Conservation (phyloP, 2,113 vertebrate genomes). For the Brevimyrus niger region DNA sequence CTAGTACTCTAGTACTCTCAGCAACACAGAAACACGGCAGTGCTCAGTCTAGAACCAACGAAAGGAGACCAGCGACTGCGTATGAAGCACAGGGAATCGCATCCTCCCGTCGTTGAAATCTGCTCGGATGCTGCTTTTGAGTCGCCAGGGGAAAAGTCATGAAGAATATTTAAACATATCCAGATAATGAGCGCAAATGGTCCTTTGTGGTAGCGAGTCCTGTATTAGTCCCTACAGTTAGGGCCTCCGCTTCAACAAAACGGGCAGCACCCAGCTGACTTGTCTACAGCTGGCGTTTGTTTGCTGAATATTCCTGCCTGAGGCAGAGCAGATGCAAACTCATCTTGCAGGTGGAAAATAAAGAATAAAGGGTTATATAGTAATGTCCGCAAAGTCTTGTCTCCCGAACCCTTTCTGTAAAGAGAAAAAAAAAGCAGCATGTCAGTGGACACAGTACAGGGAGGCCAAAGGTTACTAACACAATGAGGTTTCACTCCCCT, state of each 20-base stretch:
- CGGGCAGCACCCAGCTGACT: not conserved
- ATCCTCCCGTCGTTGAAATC: not conserved
- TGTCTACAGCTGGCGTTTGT: not conserved
- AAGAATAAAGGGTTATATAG: conserved; percentile 29
- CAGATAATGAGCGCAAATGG: not conserved
- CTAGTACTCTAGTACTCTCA: not conserved
- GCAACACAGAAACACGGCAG: not conserved
- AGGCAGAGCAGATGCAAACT: not conserved
- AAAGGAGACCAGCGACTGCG: not conserved
- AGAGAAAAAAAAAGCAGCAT: conserved; percentile 12
- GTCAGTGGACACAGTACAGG: not conserved
- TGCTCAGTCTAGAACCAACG: not conserved
- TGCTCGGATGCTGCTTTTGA: not conserved
- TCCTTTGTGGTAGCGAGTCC: not conserved
- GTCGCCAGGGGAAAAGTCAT: not conserved
- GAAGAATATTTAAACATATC: not conserved
- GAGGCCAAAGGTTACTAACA: not conserved
- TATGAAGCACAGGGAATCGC: not conserved
- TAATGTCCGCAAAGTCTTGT: conserved; percentile 50
- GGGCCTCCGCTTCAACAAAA: not conserved
- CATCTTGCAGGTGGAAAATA: not conserved
- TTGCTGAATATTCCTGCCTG: not conserved
- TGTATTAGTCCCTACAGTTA: not conserved
- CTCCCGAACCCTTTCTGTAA: conserved; percentile 63
- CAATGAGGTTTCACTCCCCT: not conserved